These are phyloP conservation scores for Terebella lapidaria DNA, from an alignment of 2,888 invertebrate species.

Conservation along the genomic window DNA sequence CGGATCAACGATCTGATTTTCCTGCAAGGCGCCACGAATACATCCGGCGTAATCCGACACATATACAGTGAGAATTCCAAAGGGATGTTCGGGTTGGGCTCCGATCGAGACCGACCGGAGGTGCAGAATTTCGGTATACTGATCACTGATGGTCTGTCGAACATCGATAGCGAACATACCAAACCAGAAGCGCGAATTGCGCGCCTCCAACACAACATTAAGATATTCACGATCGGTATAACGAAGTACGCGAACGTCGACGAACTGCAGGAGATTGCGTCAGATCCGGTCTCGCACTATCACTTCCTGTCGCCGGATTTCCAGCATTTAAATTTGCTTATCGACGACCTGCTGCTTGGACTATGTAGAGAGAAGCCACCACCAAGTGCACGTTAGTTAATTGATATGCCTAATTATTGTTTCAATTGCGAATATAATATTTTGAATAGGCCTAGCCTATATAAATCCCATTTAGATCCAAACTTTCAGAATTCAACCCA, in stretches of 20 bases:
- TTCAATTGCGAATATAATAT: no score
- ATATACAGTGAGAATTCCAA: not conserved
- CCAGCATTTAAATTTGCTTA: not conserved
- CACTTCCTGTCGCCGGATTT: conserved; percentile 6
- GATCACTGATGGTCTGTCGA: conserved; percentile 12
- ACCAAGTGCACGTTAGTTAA: not conserved
- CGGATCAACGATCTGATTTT: not conserved
- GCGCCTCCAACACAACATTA: not conserved
- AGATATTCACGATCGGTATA: conserved; percentile 9
- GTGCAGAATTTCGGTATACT: conserved; percentile 7
- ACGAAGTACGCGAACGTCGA: conserved; percentile 5
- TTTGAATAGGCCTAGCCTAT: no score
- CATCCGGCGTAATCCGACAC: not conserved
- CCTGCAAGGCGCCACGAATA: not conserved
- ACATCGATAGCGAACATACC: conserved; percentile 2
- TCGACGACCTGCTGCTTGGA: conserved; percentile 4
- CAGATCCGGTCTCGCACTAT: conserved; percentile 7
- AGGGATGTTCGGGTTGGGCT: not conserved
- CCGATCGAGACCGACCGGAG: conserved; percentile 2
- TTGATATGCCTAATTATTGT: not conserved
- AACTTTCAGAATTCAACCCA: no score
- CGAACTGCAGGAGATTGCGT: conserved; percentile 8
- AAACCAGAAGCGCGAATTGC: conserved; percentile 1
- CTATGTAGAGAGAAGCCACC: conserved; percentile 8
- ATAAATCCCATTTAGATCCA: no score